Percentiles rank a stretch among this genome's conserved stretches.
These are phyloP conservation scores for Pseudococcus jackbeardsleyi DNA, from an alignment of 2,888 invertebrate species.

Conservation along the genomic window DNA sequence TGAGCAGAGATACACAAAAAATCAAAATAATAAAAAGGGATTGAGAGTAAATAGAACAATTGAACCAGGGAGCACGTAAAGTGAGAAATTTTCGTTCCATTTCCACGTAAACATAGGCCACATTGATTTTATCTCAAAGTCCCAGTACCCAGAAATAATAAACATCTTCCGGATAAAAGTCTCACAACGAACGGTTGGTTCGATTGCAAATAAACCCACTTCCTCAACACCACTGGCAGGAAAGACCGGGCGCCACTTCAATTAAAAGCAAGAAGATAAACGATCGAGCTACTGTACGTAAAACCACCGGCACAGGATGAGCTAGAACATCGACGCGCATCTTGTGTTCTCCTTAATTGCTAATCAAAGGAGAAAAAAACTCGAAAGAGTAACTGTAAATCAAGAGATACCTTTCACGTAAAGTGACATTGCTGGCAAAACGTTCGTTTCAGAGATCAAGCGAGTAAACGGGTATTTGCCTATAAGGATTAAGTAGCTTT, in stretches of 20 bases:
- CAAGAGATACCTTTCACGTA: constrained; percentile 42
- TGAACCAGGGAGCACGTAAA: too few relatives aligned
- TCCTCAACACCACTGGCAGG: background rate
- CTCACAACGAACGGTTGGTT: background rate
- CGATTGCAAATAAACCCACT: background rate
- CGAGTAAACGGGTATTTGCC: constrained; percentile 57
- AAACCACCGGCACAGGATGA: background rate
- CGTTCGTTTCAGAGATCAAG: constrained; percentile 46
- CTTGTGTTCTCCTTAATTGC: constrained; percentile 31
- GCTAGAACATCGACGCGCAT: constrained; percentile 1
- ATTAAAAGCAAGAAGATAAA: background rate
- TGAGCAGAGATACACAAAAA: too few relatives aligned
- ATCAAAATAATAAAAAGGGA: too few relatives aligned
- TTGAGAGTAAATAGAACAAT: too few relatives aligned
- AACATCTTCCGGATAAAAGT: background rate
- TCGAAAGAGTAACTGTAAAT: constrained; percentile 40
- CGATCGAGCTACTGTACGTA: background rate
- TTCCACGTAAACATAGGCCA: too few relatives aligned
- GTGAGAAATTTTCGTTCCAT: too few relatives aligned
- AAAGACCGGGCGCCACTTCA: background rate
- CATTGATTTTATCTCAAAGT: background rate
- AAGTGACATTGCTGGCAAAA: constrained; percentile 43
- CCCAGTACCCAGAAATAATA: background rate
- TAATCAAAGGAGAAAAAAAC: constrained; percentile 44
- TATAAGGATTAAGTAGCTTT: constrained; percentile 60